Evolutionary conservation across 2,888 invertebrate genomes (phyloP).

Genomic region (Choristoneura rosaceana): DNA sequence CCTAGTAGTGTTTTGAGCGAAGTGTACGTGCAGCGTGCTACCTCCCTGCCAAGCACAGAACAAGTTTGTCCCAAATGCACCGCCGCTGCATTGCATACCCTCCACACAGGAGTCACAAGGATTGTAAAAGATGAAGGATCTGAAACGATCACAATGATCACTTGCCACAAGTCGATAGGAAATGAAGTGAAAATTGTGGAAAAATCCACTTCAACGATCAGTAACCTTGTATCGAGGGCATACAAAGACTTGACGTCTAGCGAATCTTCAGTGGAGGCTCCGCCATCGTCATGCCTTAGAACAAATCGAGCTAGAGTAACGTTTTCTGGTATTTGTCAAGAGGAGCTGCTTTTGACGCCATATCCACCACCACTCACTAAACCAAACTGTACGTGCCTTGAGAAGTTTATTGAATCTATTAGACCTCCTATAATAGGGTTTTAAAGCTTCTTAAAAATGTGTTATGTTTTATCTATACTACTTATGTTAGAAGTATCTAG

Average conservation of each 20-base stretch:
- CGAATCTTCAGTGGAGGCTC: slow-evolving; percentile 30
- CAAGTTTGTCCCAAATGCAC: slow-evolving; percentile 63
- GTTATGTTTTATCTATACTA: not conserved
- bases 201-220: slow-evolving; percentile 54
- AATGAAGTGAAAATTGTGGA: slow-evolving; percentile 47
- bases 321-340: not conserved
- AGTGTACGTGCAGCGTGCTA: slow-evolving; percentile 37
- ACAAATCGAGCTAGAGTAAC: slow-evolving; percentile 7
- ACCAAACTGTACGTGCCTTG: slow-evolving; percentile 56
- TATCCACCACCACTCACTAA: not conserved
- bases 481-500: not conserved
- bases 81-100: slow-evolving; percentile 54
- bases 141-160: slow-evolving; percentile 54
- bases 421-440: slow-evolving; percentile 55
- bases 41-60: slow-evolving; percentile 33
- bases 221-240: slow-evolving; percentile 43
- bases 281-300: not conserved
- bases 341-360: not conserved
- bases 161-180: slow-evolving; percentile 58
- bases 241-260: slow-evolving; percentile 47
- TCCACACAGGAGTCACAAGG: slow-evolving; percentile 52
- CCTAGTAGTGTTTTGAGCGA: slow-evolving; percentile 31
- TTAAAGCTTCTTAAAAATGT: not conserved
- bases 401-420: slow-evolving; percentile 66
- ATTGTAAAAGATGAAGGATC: slow-evolving; percentile 67